Base-by-base conservation (phyloP, 1,140 invertebrate species). In the Cephus cinctus region DNA sequence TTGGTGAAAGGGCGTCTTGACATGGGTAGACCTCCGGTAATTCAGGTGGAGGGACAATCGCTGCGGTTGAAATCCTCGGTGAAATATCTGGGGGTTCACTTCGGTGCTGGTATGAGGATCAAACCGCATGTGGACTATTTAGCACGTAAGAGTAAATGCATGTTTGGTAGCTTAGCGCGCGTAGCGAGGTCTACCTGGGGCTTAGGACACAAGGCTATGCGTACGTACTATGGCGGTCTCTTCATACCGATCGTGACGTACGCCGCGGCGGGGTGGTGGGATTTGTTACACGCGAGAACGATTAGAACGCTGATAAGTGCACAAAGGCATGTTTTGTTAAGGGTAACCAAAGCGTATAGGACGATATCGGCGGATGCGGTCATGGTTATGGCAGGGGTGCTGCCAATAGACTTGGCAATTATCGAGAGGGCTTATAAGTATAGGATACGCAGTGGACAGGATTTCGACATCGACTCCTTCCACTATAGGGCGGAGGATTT, bases 311-410 rank as follows among this genome's bases (percentile, higher is more conserved):
- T 18, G 12, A 12, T 47, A 6, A 32, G 38, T 6, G 32, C 42
- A 3, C 55, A 68, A 22, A 43, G 57, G 30, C 22, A 53, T 0
- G 56, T 56, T 16, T 21, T 70, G 11, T 31, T 60, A 11, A 54
- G 50, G 15, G 57, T 49, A n/a, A 27, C 60, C 11, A 20, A 51
- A n/a, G 57, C 59, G 16, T 67, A 59, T 47, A 43, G 52, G 6
- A 68, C 59, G 21, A 54, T 61, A 5, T 61, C 60, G 6, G 59
- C 55, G 5, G 52, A 50, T 14, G 56, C 57, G 4, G 31, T n/a
- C n/a, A n/a, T n/a, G n/a, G n/a, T n/a, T n/a, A n/a, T n/a, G n/a
- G n/a, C n/a, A n/a, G n/a, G n/a, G n/a, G n/a, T n/a, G n/a, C n/a
- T n/a, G n/a, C n/a, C n/a, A 59, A 47, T 39, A 54, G 44, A 41